A percentile compares a stretch with the other conserved stretches of the same genome.
phyloP scores from a whole-genome alignment of 2,888 invertebrate species.

The Tachina fera region DNA sequence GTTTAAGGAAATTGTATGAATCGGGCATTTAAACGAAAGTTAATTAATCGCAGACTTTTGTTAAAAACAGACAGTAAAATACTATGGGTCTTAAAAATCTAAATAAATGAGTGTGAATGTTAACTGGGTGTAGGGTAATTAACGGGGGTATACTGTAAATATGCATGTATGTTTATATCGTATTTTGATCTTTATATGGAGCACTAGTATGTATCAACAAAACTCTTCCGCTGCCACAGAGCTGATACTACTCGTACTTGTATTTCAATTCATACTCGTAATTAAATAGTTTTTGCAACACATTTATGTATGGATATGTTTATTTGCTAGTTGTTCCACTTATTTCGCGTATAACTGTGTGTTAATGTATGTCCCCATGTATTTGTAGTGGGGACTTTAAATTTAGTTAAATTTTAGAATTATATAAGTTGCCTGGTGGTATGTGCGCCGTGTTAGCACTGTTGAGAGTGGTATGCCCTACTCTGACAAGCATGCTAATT shows the following conservation, averaged over 20 bases:
- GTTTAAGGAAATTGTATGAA: too few species aligned
- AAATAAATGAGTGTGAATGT: too few species aligned
- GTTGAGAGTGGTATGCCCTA: constrained; percentile 11
- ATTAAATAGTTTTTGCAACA: constrained; percentile 19
- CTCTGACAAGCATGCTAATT: neutral
- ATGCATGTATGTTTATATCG: too few species aligned
- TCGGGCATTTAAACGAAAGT: too few species aligned
- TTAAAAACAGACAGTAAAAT: too few species aligned
- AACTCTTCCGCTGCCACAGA: constrained; percentile 14
- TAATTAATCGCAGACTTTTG: too few species aligned
- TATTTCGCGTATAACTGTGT: neutral
- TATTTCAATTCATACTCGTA: constrained; percentile 14
- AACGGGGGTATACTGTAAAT: too few species aligned
- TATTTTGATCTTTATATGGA: constrained; percentile 39
- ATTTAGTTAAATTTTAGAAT: constrained; percentile 45
- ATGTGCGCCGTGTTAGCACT: neutral
- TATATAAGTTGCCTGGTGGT: constrained; percentile 19
- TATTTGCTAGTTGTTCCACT: constrained; percentile 5
- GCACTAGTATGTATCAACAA: constrained; percentile 32
- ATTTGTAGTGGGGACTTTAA: constrained; percentile 12
- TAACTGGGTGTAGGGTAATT: too few species aligned
- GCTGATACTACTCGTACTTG: constrained; percentile 7
- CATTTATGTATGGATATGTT: neutral
- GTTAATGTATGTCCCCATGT: neutral
- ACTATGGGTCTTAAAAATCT: too few species aligned